These are phyloP conservation scores for Clanis bilineata DNA, from an alignment of 2,888 invertebrate genomes.

Conservation along the genomic window DNA sequence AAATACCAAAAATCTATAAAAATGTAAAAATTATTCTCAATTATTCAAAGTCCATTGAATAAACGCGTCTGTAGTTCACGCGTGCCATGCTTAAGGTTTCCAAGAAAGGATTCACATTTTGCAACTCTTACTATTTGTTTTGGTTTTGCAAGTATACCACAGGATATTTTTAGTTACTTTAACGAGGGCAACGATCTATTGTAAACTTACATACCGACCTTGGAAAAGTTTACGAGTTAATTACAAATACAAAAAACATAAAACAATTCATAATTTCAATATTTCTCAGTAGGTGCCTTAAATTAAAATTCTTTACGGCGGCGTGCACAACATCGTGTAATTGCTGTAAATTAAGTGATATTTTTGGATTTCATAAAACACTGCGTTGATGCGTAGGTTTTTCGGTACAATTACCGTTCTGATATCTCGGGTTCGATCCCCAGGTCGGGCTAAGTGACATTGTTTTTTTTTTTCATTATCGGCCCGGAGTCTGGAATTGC, in stretches of 20 bases:
- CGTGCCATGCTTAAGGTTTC: constrained; percentile 2
- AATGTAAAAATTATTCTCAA: neutral
- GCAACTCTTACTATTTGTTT: constrained; percentile 13
- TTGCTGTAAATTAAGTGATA: too few relatives aligned
- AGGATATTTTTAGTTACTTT: constrained; percentile 48
- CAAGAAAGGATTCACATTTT: constrained; percentile 14
- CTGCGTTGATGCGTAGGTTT: too few relatives aligned
- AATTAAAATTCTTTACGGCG: neutral
- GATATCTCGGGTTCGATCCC: too few relatives aligned
- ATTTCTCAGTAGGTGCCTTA: constrained; percentile 36
- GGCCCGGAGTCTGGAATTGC: too few relatives aligned
- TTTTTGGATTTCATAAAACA: too few relatives aligned
- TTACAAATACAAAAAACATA: neutral
- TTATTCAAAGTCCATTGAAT: neutral
- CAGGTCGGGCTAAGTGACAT: too few relatives aligned
- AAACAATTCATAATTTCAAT: neutral
- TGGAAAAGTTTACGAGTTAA: constrained; percentile 32
- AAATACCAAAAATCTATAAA: neutral
- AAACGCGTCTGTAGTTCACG: neutral
- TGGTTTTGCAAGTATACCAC: constrained; percentile 50
- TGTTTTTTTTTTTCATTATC: too few relatives aligned
- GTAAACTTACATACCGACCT: constrained; percentile 50
- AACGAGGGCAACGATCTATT: constrained; percentile 49
- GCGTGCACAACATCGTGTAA: too few relatives aligned
- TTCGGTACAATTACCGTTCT: too few relatives aligned